Evolutionary conservation across 2,113 vertebrate species (phyloP).

Genomic region (Vulpes lagopus): DNA sequence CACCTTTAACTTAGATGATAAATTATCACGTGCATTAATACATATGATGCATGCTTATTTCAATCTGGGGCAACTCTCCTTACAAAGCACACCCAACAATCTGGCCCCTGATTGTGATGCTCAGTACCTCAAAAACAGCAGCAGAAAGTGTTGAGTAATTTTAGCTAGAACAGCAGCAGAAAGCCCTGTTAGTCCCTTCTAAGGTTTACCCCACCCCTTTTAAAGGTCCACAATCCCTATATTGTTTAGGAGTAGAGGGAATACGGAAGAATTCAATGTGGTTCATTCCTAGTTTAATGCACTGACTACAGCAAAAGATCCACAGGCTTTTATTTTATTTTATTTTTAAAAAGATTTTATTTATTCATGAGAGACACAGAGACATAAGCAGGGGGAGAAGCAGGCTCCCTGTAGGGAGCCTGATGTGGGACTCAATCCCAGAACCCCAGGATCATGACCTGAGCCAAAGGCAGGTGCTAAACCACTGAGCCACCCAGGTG

Average conservation of each 20-base stretch:
- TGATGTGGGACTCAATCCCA: too few species aligned
- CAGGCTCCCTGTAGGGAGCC: too few species aligned
- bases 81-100: neutral
- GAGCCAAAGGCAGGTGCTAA: too few species aligned
- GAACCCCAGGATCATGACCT: too few species aligned
- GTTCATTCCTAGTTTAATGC: neutral
- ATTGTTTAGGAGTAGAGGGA: neutral
- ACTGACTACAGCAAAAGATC: neutral
- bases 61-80: neutral
- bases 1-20: neutral
- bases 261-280: neutral
- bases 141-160: neutral
- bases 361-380: too few species aligned
- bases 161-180: neutral
- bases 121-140: neutral
- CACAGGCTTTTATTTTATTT: neutral
- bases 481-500: too few species aligned
- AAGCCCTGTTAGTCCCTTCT: neutral
- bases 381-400: too few species aligned
- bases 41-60: neutral
- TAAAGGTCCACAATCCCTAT: neutral
- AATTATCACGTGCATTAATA: neutral
- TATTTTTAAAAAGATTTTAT: too few species aligned
- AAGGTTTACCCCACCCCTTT: neutral
- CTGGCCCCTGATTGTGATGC: neutral